Conservation (phyloP, 2,888 invertebrate species). For the Mellilla xanthometata region DNA sequence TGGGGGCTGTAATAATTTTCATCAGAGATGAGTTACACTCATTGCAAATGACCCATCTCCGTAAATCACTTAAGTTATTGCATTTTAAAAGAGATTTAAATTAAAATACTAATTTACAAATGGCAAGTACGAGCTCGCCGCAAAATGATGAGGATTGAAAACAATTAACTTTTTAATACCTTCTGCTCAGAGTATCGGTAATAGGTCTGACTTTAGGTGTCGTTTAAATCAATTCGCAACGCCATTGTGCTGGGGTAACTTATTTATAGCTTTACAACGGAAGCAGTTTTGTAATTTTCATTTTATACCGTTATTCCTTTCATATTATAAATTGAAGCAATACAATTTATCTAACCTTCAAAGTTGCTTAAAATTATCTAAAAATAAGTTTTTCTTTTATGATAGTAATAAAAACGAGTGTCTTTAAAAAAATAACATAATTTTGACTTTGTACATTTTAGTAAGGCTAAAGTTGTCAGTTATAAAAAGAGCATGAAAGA, state of each 20-base stretch:
- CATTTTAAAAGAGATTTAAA: slow-evolving; percentile 29
- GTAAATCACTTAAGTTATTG: slow-evolving; percentile 25
- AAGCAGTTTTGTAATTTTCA: too few species aligned
- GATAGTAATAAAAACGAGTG: too few species aligned
- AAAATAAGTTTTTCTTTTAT: too few species aligned
- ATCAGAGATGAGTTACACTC: slow-evolving; percentile 5
- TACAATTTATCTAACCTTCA: too few species aligned
- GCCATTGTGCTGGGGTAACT: slow-evolving; percentile 20
- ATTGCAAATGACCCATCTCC: slow-evolving; percentile 16
- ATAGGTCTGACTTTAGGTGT: slow-evolving; percentile 52
- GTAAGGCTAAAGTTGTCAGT: too few species aligned
- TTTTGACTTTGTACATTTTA: too few species aligned
- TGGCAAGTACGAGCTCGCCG: slow-evolving; percentile 28
- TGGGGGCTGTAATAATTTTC: slow-evolving; percentile 5
- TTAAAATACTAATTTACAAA: slow-evolving; percentile 28
- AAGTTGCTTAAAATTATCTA: too few species aligned
- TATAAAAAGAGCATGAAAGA: too few species aligned
- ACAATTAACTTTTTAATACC: slow-evolving; percentile 64
- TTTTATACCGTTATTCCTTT: too few species aligned
- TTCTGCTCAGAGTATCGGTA: slow-evolving; percentile 37
- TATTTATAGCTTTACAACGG: slow-evolving; percentile 22
- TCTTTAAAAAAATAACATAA: too few species aligned
- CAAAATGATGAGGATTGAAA: slow-evolving; percentile 58
- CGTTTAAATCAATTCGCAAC: slow-evolving; percentile 45
- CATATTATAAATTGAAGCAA: too few species aligned